Evolutionary conservation across 2,888 invertebrate genomes (phyloP), one percentile per base, ranked within the genome.

Genomic region (Arctia plantaginis): DNA sequence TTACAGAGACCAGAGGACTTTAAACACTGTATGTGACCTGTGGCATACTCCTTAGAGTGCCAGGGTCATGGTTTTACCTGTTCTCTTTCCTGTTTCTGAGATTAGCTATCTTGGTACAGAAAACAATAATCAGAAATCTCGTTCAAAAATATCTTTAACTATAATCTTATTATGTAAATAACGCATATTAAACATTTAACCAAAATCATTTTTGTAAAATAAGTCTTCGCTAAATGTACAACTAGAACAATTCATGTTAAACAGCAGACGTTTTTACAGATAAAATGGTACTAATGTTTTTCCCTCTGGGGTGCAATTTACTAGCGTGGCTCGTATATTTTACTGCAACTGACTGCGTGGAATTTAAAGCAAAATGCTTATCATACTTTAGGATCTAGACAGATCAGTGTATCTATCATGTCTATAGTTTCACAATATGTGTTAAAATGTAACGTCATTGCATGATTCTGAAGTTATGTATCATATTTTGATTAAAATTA

Each of bases 351-450:
- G 47, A 71, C 65, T 51, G n/a, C 35, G 39, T 64, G 69, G 65
- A 72, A 71, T 59, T 67, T 77, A 84, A 73, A 84, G 72, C 39
- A 72, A 12, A 66, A 66, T 66, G 59, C 71, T 75, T 44, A 77
- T 74, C 66, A 84, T 76, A 76, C 62, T 73, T 69, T 35, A 55
- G 47, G 33, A 44, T 47, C 47, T 47, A 23, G 30, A 23, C 23
- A 47, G 44, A 33, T 65, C 12, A 18, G 62, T 66, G 10, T 30
- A 33, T n/a, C n/a, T n/a, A n/a, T n/a, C n/a, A n/a, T n/a, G n/a
- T n/a, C n/a, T n/a, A n/a, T n/a, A n/a, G n/a, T n/a, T n/a, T n/a
- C n/a, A n/a, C n/a, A n/a, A n/a, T n/a, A n/a, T n/a, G n/a, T n/a
- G n/a, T n/a, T n/a, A n/a, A n/a, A n/a, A n/a, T n/a, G n/a, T n/a